Base-by-base conservation (phyloP, 2,888 invertebrate species). In the Caenorhabditis sp. region DNA sequence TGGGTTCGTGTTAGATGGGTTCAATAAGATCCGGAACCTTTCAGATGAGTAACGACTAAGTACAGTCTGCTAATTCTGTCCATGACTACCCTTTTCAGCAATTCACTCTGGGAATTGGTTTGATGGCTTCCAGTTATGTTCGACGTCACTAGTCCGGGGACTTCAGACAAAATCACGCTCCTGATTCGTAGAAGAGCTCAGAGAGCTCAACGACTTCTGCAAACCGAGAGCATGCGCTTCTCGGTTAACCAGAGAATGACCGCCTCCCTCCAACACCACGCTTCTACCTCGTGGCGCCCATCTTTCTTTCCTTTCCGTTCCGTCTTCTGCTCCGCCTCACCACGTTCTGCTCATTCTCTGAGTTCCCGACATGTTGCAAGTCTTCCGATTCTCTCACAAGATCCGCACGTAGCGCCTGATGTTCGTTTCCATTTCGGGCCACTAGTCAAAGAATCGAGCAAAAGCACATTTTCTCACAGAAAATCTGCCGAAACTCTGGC, bases 371-470 rank as follows among this genome's bases (percentile, higher is more conserved):
- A 9, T 32, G 27, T 70, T 70, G 70, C 59, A 53, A 70, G 9
- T 39, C 15, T 2, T 17, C 11, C 6, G 32, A 70, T 20, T 53
- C n/a, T 70, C 59, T 39, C 59, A 59, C 27, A 24, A 53, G 59
- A 59, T 53, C 45, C 32, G 59, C 70, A 68, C 68, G 68, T 68
- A 70, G 56, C 68, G 52, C 43, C 20, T 59, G 59, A 45, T 59
- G 59, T 59, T 59, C 59, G 50, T 27, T 22, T 27, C 53, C 39
- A 35, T 50, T 70, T 70, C 22, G 8, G 59, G 50, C 5, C 9
- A 4, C 13, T 1, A 56, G 52, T 39, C 68, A 68, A 35, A 58
- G 68, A 52, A 53, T 20, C 24, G 15, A 45, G 13, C 26, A 43
- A 13, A 43, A 68, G 15, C 68, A 52, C 43, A 37, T 52, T 58